Percentiles rank a stretch among this genome's conserved stretches.
These are phyloP conservation scores for Agrenia bidenticulata DNA, from an alignment of 2,888 invertebrate genomes.

Conservation along the genomic window DNA sequence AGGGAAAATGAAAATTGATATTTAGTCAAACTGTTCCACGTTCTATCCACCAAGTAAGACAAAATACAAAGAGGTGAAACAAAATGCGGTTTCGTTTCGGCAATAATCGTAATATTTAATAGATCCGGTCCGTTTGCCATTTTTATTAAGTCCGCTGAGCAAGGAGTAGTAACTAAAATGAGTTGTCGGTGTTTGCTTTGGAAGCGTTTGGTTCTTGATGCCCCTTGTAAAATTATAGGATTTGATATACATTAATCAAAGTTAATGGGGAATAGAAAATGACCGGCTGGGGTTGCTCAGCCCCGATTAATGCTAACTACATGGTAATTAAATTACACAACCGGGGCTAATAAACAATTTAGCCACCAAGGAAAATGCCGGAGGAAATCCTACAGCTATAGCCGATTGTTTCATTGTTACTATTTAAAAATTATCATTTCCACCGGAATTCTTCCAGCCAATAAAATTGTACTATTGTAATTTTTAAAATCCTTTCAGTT, in stretches of 20 bases:
- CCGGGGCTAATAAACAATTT: no score
- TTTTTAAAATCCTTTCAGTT: no score
- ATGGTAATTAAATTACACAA: constrained; percentile 14
- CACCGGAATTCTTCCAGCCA: no score
- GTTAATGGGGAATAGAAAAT: constrained; percentile 14
- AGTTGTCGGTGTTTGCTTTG: constrained; percentile 1
- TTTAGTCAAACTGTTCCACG: not conserved
- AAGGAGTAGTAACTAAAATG: not conserved
- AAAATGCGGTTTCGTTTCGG: constrained; percentile 4
- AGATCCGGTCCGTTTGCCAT: constrained; percentile 21
- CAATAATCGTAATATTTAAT: constrained; percentile 24
- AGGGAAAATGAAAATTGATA: not conserved
- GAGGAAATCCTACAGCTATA: no score
- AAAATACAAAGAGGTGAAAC: not conserved
- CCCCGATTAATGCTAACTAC: constrained; percentile 11
- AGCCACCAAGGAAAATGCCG: no score
- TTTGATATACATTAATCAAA: constrained; percentile 10
- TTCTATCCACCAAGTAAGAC: not conserved
- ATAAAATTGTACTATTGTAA: no score
- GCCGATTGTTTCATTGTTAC: no score
- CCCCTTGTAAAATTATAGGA: constrained; percentile 15
- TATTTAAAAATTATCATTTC: no score
- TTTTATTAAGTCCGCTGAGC: not conserved
- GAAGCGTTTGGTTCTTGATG: not conserved
- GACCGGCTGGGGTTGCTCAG: constrained; percentile 8